Evolutionary conservation across 2,797 vertebrate species (phyloP).

Genomic region (Xerus rutilus): DNA sequence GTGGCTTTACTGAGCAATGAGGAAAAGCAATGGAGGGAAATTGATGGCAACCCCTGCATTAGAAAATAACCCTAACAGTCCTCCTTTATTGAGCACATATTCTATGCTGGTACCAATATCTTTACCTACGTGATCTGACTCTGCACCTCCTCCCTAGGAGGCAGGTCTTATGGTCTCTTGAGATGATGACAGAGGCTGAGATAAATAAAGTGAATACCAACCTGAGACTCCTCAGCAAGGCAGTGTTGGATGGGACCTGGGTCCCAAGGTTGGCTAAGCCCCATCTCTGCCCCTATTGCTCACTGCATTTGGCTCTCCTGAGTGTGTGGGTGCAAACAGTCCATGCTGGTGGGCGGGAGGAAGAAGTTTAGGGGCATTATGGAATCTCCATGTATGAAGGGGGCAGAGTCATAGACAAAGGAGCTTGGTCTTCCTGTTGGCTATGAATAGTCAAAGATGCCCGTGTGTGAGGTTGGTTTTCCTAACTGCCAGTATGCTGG

Average conservation of each 20-base stretch:
- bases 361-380: not conserved
- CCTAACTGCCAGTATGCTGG: not conserved
- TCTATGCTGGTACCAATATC: not conserved
- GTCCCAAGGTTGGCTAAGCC: not conserved
- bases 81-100: not conserved
- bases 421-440: not conserved
- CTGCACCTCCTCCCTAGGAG: not conserved
- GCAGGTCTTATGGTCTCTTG: not conserved
- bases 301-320: too few species aligned
- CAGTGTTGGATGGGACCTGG: not conserved
- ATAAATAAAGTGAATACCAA: not conserved
- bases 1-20: not conserved
- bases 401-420: not conserved
- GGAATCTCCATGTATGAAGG: not conserved
- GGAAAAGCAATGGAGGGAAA: not conserved
- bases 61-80: not conserved
- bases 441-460: not conserved
- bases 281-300: too few species aligned
- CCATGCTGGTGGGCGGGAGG: too few species aligned
- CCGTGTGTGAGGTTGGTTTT: not conserved
- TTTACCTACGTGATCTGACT: not conserved
- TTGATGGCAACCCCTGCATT: not conserved
- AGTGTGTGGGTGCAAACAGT: not conserved
- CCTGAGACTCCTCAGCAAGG: not conserved
- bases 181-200: not conserved